phyloP scores from a whole-genome alignment of 2,797 vertebrate genomes.

The Knipowitschia caucasica region DNA sequence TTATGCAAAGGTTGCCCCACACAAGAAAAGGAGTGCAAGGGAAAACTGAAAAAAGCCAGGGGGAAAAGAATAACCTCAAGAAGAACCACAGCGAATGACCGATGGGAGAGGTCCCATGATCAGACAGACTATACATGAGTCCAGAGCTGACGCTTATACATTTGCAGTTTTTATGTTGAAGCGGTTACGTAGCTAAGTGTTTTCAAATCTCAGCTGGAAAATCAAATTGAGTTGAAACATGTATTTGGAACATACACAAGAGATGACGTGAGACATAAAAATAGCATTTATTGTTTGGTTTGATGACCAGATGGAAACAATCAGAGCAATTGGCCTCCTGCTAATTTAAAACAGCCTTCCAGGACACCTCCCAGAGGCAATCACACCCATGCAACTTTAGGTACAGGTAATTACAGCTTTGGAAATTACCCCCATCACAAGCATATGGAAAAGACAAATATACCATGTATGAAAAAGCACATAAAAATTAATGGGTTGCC shows the following conservation, averaged over 20 bases:
- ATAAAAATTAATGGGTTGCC: no score
- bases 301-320: slow-evolving; percentile 78
- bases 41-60: no score
- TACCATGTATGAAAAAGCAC: no score
- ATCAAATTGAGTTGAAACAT: no score
- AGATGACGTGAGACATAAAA: slow-evolving; percentile 28
- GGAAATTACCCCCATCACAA: slow-evolving; percentile 53
- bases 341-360: slow-evolving; percentile 73
- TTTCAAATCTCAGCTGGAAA: slow-evolving; percentile 25
- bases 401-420: slow-evolving; percentile 75
- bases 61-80: slow-evolving; percentile 15
- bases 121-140: no score
- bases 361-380: slow-evolving; percentile 71
- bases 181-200: no score
- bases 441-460: slow-evolving; percentile 24
- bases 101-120: no score
- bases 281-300: slow-evolving; percentile 50
- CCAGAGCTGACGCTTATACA: no score
- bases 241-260: no score
- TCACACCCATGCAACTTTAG: slow-evolving; percentile 67
- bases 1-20: slow-evolving; percentile 44
- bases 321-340: slow-evolving; percentile 69
- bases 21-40: slow-evolving; percentile 24
- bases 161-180: no score
- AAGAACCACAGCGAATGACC: no score